Evolutionary conservation across 2,113 vertebrate species (phyloP), one percentile per base, ranked within the genome.

Genomic region (Ellobius talpinus): DNA sequence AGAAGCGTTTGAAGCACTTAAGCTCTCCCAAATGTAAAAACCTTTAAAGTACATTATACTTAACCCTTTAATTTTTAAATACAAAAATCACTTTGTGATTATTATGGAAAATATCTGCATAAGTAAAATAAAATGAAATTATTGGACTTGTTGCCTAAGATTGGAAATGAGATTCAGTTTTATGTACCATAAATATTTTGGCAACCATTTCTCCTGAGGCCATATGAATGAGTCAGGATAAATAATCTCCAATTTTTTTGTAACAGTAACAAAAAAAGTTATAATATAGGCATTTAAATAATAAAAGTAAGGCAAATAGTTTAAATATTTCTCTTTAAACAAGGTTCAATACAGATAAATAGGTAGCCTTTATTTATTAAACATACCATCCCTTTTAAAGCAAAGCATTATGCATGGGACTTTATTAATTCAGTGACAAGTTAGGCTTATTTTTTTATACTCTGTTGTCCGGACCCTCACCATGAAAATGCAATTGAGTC

Each of bases 41-140:
- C 58, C 23, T 90, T 85, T 52, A 82, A 95, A 82, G 66, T 50
- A 86, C 86, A n/a, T 36, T 66, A 12, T 3, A 26, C 31, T 45
- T 58, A 89, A 31, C 6, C 81, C 6, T 10, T 82, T 45, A 31
- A 14, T 17, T 87, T 72, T 77, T 19, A 47, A 23, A 21, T 21
- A 14, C 42, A 45, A 31, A 36, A 84, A 55, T 85, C 12, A 72
- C 52, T 84, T 61, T 47, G 42, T 33, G 76, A 66, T 74, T 88
- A 66, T 76, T 93, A 91, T 74, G 77, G 52, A 17, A 91, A 77
- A 12, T 61, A 19, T 58, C 55, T 92, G 77, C 50, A 36, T 65
- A 39, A 94, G 47, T 76, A 24, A 82, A 88, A 73, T 76, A 24
- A 89, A 88, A 78, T 93, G 55, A 87, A 63, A 92, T 91, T 89